These are phyloP conservation scores for Hemichromis elongatus DNA, from an alignment of 2,113 vertebrate genomes.

Conservation along the genomic window DNA sequence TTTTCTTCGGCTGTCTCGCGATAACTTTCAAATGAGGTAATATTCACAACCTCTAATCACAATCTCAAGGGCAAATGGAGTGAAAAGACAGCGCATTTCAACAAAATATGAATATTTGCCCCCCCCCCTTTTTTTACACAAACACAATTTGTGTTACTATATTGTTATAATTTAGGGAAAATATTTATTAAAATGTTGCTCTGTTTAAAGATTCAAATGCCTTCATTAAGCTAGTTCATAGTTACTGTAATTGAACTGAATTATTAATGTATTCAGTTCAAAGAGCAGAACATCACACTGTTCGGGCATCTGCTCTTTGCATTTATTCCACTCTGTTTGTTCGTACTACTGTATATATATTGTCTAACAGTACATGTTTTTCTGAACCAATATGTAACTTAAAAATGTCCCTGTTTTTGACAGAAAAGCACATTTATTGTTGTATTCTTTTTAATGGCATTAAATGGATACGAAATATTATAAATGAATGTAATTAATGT, in stretches of 20 bases:
- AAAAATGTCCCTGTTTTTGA: background rate
- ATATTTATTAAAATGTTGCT: background rate
- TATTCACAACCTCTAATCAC: background rate
- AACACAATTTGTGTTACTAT: background rate
- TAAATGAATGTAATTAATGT: background rate
- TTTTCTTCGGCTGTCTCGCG: constrained; percentile 60
- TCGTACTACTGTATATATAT: background rate
- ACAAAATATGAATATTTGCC: background rate
- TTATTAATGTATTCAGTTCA: background rate
- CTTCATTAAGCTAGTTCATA: background rate
- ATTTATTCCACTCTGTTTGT: background rate
- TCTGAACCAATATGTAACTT: background rate
- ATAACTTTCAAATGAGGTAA: background rate
- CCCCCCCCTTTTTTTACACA: background rate
- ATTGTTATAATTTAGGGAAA: background rate
- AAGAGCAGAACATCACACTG: background rate
- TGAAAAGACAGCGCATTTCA: background rate
- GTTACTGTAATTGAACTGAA: background rate
- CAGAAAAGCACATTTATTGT: background rate
- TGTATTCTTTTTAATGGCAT: background rate
- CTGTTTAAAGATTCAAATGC: background rate
- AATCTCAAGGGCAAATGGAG: constrained; percentile 7
- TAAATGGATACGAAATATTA: background rate
- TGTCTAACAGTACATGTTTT: background rate
- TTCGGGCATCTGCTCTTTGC: background rate